Percentiles rank a stretch among this genome's conserved stretches.
phyloP scores from a whole-genome alignment of 2,888 invertebrate species.

The Rotaria macrura region DNA sequence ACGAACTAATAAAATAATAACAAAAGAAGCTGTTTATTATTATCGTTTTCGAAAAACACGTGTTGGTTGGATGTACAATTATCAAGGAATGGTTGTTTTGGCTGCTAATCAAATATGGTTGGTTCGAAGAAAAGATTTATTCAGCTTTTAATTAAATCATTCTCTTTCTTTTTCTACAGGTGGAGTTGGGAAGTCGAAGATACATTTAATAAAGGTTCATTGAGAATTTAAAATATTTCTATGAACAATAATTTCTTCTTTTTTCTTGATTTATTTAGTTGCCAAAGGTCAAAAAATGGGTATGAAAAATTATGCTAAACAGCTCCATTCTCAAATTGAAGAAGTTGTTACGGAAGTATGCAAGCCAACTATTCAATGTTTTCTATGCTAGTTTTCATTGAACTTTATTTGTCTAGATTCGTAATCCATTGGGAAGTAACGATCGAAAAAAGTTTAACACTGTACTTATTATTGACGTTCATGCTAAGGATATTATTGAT shows the following conservation, averaged over 20 bases:
- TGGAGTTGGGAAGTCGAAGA: constrained; percentile 91
- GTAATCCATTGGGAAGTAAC: constrained; percentile 64
- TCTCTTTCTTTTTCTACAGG: not conserved
- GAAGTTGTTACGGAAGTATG: constrained; percentile 64
- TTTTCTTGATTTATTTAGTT: not conserved
- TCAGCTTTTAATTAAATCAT: not conserved
- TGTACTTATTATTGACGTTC: constrained; percentile 78
- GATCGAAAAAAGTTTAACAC: constrained; percentile 77
- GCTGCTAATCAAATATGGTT: constrained; percentile 76
- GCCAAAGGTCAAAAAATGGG: constrained; percentile 63
- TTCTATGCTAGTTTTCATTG: too few species aligned
- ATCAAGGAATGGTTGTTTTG: constrained; percentile 74
- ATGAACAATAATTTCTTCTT: constrained; percentile 34
- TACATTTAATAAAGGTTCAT: constrained; percentile 59
- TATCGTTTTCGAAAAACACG: constrained; percentile 68
- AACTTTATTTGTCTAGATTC: constrained; percentile 50
- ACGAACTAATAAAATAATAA: constrained; percentile 66
- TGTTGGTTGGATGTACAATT: constrained; percentile 73
- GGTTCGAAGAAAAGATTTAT: not conserved
- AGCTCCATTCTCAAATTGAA: constrained; percentile 70
- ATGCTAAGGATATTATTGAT: constrained; percentile 78
- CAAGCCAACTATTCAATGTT: not conserved
- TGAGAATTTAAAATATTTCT: constrained; percentile 37
- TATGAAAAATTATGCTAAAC: constrained; percentile 75
- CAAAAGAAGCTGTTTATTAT: constrained; percentile 74